Base-by-base conservation (phyloP, 2,113 vertebrate genomes). In the Trinectes maculatus region DNA sequence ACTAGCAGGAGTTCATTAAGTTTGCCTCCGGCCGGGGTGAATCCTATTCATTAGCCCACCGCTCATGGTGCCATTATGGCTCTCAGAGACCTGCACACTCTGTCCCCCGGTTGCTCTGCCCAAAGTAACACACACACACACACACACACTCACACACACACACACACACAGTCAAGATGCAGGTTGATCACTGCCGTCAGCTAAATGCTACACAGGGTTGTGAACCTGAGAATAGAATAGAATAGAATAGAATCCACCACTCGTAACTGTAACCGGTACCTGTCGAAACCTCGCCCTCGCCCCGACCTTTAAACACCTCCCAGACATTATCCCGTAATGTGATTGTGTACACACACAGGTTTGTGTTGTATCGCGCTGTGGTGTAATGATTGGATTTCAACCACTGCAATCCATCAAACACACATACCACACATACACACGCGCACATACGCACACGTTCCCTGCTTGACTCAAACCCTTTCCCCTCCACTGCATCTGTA, bases 1-100 rank as follows among this genome's bases (percentile, higher is more conserved):
- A 54, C 74, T 85, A 76, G 82, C 77, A 74, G 87, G 82, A 89
- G 91, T 88, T 89, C 83, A 88, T 91, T 87, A 88, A 84, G 74
- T 89, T 80, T 54, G 82, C 82, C 65, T 77, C 59, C 49, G 65
- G 87, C 80, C 19, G 56, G 65, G 79, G 69, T 66, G 82, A 63
- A 76, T 84, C 84, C 86, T 88, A 80, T 89, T 85, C 82, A 86
- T 88, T 85, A 89, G 66, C 34, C 65, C 77, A 40, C 75, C 67
- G 68, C 78, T 74, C 56, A 68, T 73, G 46, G 71, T 76, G 70
- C 79, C 82, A 73, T 82, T 74, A 85, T 39, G 75, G 69, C 80
- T 85, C 82, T 87, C 63, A 57, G 66, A 74, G 52, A 40, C 66
- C 5, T 47, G 72, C 44, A 49, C 66, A 31, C 56, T 59, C 70